Percentiles rank a stretch among this genome's conserved stretches.
Conservation (phyloP, 2,797 vertebrate species). For the Notolepis coatsorum region DNA sequence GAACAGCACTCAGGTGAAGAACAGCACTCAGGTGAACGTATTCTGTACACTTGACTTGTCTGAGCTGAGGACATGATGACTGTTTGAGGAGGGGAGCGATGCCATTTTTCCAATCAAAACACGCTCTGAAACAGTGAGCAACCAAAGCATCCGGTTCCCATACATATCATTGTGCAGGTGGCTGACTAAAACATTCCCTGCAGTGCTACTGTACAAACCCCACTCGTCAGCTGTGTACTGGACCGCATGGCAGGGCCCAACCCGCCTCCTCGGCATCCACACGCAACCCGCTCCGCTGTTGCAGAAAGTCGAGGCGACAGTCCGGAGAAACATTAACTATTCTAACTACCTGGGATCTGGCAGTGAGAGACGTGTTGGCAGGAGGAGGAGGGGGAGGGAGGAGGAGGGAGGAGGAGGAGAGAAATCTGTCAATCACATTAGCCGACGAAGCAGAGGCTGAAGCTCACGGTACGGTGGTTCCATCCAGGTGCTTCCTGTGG, state of each 20-base stretch:
- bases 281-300: conserved; percentile 19
- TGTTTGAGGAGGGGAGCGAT: conserved; percentile 48
- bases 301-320: conserved; percentile 60
- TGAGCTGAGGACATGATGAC: conserved; percentile 49
- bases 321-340: conserved; percentile 76
- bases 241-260: conserved; percentile 48
- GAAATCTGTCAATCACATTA: conserved; percentile 73
- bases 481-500: conserved; percentile 71
- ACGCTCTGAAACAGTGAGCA: conserved; percentile 65
- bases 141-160: conserved; percentile 69
- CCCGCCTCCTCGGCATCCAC: conserved; percentile 47
- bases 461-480: conserved; percentile 21
- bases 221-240: conserved; percentile 67
- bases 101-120: conserved; percentile 68
- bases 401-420: conserved; percentile 53
- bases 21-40: neutral
- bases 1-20: too few relatives aligned
- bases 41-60: conserved; percentile 44
- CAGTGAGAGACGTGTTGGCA: conserved; percentile 23
- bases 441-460: conserved; percentile 32
- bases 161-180: conserved; percentile 48
- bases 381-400: neutral
- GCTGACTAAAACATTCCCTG: conserved; percentile 62
- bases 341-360: conserved; percentile 57
- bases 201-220: conserved; percentile 68